Evolutionary conservation across 2,113 vertebrate species (phyloP), one percentile per base, ranked within the genome.

Genomic region (Ophiodon elongatus): DNA sequence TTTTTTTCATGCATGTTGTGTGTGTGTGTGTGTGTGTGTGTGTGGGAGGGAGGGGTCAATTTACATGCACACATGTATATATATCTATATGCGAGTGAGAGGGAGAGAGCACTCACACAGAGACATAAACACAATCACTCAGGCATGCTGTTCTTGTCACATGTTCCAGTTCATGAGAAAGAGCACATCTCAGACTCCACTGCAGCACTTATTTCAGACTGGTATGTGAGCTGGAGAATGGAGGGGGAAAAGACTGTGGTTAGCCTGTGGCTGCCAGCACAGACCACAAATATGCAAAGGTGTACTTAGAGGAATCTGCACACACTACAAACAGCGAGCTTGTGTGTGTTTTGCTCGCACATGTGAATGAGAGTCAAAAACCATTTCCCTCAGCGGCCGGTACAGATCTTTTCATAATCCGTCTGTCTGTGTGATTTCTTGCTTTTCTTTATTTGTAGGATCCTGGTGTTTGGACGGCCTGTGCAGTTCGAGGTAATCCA

Each of bases 401-500:
- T 66, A 39, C 41, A 76, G 78, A 80, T 78, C 66, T 81, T 35
- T 35, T 50, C 59, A 10, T 62, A n/a, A 70, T 80, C 21, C 71
- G 21, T 79, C 41, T 52, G 50, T 87, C 33, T 73, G 64, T 66
- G 41, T 57, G 60, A 81, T 73, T 87, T 65, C 13, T 80, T 85
- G 1, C 6, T 37, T 43, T n/a, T 84, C 73, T 79, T 33, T 21
- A 39, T 72, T 39, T 79, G 73, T 64, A 91, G 85, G 93, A 99
- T 99, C 90, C 96, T 99, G 89, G 95, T 96, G 4, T 99, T 99
- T 72, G 95, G 93, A 83, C 96, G 97, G 41, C 98, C 98, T 1
- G 97, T 99, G 81, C 96, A 95, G 87, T 98, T 97, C 4, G 97
- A 99, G 74, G 98, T 99, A 37, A 95, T 99, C 91, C 96, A 97